Conservation (phyloP, 2,888 invertebrate genomes). For the Cataglyphis albicans region DNA sequence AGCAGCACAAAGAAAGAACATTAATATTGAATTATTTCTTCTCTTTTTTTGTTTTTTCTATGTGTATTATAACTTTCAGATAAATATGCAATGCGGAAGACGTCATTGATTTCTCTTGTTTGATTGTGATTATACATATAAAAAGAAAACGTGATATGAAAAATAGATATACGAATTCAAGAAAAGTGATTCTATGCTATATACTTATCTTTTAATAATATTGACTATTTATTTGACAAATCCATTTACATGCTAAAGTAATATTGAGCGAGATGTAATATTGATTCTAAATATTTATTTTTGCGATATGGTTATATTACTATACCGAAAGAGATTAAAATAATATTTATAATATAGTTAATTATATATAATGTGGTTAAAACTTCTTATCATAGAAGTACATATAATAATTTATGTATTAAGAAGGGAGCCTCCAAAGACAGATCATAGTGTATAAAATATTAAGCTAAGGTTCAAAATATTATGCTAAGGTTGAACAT, state of each 20-base stretch:
- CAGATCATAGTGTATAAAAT: conserved; percentile 15
- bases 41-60: conserved; percentile 58
- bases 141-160: not conserved
- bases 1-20: conserved; percentile 80
- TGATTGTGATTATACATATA: not conserved
- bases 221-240: conserved; percentile 57
- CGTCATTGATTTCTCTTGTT: not conserved
- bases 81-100: not conserved
- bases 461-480: conserved; percentile 2
- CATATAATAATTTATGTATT: conserved; percentile 18
- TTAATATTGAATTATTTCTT: conserved; percentile 54
- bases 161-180: not conserved
- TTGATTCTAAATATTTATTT: conserved; percentile 70
- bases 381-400: conserved; percentile 3
- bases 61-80: conserved; percentile 34
- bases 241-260: conserved; percentile 57
- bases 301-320: conserved; percentile 21
- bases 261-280: conserved; percentile 37
- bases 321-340: conserved; percentile 5
- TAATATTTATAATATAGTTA: conserved; percentile 20
- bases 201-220: conserved; percentile 52
- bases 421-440: conserved; percentile 45
- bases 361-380: conserved; percentile 6
- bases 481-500: not conserved
- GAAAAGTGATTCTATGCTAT: not conserved